Base-by-base conservation (phyloP, 1,140 invertebrate genomes). In the Trichoplusia ni region DNA sequence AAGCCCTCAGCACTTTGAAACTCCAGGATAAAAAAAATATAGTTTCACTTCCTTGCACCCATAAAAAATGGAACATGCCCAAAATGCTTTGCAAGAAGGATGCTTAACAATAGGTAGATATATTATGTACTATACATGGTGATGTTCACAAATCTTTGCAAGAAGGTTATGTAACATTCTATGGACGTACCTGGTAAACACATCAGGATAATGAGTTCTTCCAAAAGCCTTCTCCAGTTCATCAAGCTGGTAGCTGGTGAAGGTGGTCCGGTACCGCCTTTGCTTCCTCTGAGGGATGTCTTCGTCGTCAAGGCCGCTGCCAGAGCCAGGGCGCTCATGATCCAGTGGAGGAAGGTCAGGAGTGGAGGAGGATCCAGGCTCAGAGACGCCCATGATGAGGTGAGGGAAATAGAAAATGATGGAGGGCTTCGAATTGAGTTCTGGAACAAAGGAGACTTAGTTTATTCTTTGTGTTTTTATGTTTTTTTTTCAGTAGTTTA, bases 201-300 rank as follows among this genome's bases (percentile, higher is more conserved):
- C 98, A 90, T 99, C 98, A n/a, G 98, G 98, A 91, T 99, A 99
- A 91, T 99, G 98, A 2, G 98, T 99, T 75, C 97, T 94, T 8
- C 97, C 96, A 87, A 99, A 99, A 0, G 98, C 97, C 88, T 99
- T 99, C 89, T 99, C 98, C 63, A 99, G 91, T 89, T 99, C 98
- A 86, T 99, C 98, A 25, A 99, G 91, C 89, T 99, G 97, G 83
- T 96, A 98, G 77, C 96, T 97, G 8, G 97, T 98, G 89, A 98
- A 99, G 25, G 98, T 98, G 2, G 98, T 98, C 65, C 98, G 92
- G 84, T 98, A 98, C 25, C 97, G 91, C 1, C 97, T 92, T 81
- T 98, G 97, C 83, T 98, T 99, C 76, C 97, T 92, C 80, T 97
- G 96, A 1, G 96, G 96, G 1, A 94, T 91, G 77, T 96, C 96